These are phyloP conservation scores for Drosophila neutralis DNA, from an alignment of 2,888 invertebrate species.

Conservation along the genomic window DNA sequence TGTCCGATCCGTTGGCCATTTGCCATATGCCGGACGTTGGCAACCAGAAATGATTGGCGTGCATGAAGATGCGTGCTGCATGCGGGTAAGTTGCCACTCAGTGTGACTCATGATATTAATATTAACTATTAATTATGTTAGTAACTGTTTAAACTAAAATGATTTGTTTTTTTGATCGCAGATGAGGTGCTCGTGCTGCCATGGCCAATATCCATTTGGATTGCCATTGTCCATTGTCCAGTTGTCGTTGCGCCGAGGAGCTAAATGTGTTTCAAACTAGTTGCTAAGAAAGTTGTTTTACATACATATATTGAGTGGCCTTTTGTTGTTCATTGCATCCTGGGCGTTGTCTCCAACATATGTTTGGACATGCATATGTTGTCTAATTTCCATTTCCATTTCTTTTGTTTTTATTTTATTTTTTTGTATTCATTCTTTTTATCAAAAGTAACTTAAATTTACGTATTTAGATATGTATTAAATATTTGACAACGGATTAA, in stretches of 20 bases:
- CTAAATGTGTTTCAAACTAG: conserved; percentile 39
- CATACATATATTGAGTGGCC: conserved; percentile 15
- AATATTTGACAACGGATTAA: background rate
- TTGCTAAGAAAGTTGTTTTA: conserved; percentile 30
- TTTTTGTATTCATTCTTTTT: conserved; percentile 1
- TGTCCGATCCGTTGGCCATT: conserved; percentile 13
- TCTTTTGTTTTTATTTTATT: background rate
- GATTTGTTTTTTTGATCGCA: conserved; percentile 4
- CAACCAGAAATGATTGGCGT: conserved; percentile 76
- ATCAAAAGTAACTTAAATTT: background rate
- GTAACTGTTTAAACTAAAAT: background rate
- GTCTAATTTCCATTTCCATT: background rate
- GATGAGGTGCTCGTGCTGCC: conserved; percentile 51
- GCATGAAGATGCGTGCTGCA: conserved; percentile 64
- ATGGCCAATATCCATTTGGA: conserved; percentile 45
- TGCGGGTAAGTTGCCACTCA: conserved; percentile 48
- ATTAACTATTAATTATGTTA: background rate
- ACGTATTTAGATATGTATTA: background rate
- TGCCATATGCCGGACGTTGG: conserved; percentile 24
- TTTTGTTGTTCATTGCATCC: conserved; percentile 35
- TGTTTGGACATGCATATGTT: conserved; percentile 21
- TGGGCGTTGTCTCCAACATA: conserved; percentile 23
- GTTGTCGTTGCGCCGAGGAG: background rate
- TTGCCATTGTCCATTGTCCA: conserved; percentile 16
- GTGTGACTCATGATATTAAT: background rate